Percentiles rank a stretch among this genome's conserved stretches.
phyloP scores from a whole-genome alignment of 2,797 vertebrate genomes.

The Pampus argenteus region DNA sequence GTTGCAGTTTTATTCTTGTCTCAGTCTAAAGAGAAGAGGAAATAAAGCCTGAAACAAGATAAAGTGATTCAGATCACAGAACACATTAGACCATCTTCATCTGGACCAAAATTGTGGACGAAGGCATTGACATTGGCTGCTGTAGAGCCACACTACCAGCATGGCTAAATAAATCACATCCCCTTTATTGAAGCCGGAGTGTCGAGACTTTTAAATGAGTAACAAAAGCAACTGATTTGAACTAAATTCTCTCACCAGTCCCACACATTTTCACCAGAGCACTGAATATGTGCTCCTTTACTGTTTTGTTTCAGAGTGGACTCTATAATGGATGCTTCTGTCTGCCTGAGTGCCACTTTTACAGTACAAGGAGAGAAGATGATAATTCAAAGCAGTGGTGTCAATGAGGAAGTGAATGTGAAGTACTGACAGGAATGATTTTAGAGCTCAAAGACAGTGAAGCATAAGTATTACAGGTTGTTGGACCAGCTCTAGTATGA shows the following conservation, averaged over 20 bases:
- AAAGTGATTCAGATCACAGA: neutral
- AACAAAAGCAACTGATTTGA: neutral
- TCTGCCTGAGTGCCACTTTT: conserved; percentile 23
- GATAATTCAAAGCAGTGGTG: neutral
- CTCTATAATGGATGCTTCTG: conserved; percentile 25
- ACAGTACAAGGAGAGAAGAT: neutral
- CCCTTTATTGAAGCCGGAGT: too few relatives aligned
- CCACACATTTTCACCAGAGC: conserved; percentile 15
- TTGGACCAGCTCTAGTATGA: neutral
- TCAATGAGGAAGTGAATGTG: neutral
- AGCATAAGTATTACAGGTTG: neutral
- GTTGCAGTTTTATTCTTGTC: too few relatives aligned
- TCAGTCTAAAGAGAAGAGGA: too few relatives aligned
- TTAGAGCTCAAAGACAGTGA: neutral
- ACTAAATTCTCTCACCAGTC: conserved; percentile 10
- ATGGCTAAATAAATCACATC: neutral
- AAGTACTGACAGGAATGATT: neutral
- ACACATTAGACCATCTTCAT: too few relatives aligned
- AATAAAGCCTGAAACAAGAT: neutral
- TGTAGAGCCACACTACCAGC: neutral
- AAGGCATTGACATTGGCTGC: neutral
- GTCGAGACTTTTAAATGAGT: neutral
- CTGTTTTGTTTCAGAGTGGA: conserved; percentile 25
- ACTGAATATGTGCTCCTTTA: conserved; percentile 1
- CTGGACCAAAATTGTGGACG: neutral